These are phyloP conservation scores for Leucoma salicis DNA, from an alignment of 2,888 invertebrate genomes.

Conservation along the genomic window DNA sequence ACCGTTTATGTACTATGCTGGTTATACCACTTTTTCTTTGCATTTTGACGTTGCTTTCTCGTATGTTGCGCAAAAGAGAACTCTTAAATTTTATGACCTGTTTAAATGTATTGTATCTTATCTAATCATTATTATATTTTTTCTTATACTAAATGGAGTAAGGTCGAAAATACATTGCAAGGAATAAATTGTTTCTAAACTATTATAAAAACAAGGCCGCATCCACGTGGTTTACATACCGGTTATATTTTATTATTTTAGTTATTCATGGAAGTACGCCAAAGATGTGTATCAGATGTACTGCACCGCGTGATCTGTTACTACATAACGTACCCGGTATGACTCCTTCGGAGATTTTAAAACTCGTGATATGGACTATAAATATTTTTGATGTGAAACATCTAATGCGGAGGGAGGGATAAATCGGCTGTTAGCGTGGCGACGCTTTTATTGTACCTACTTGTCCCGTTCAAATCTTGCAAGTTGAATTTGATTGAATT, in stretches of 20 bases:
- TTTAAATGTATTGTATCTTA: conserved; percentile 24
- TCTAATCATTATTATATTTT: conserved; percentile 18
- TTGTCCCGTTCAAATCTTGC: too few relatives aligned
- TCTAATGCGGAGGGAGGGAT: too few relatives aligned
- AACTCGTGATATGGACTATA: conserved; percentile 24
- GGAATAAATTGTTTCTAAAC: not conserved
- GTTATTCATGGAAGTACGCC: conserved; percentile 52
- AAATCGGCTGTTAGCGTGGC: too few relatives aligned
- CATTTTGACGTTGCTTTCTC: conserved; percentile 7
- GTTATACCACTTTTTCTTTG: conserved; percentile 20
- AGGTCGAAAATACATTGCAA: conserved; percentile 12
- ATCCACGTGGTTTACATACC: conserved; percentile 21
- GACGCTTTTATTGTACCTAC: too few relatives aligned
- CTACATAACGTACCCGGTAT: conserved; percentile 18
- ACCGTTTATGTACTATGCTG: conserved; percentile 4
- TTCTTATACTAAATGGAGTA: conserved; percentile 9
- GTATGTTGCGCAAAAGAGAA: conserved; percentile 13
- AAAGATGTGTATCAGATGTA: conserved; percentile 55
- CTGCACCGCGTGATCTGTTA: conserved; percentile 48
- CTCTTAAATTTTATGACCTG: conserved; percentile 22
- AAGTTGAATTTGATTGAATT: too few relatives aligned
- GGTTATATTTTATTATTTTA: conserved; percentile 20
- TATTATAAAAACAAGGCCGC: conserved; percentile 5
- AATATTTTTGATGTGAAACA: too few relatives aligned
- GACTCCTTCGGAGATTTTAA: conserved; percentile 4